Evolutionary conservation across 2,113 vertebrate genomes (phyloP).

Genomic region (Urocynchramus pylzowi): DNA sequence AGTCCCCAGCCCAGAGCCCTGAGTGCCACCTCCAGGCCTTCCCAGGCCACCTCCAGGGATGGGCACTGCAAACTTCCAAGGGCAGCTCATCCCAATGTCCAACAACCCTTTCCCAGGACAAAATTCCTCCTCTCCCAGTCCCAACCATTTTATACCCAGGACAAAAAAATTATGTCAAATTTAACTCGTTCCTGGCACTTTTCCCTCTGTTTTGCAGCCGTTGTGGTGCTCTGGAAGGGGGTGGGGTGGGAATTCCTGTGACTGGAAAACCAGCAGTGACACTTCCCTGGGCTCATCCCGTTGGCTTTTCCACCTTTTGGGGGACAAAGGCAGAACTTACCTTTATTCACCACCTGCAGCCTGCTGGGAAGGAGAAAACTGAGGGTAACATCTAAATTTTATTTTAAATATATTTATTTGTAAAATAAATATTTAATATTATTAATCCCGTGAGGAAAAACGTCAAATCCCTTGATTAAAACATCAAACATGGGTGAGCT

Average conservation of each 20-base stretch:
- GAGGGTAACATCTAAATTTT: background rate
- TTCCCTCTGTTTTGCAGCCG: rapidly evolving
- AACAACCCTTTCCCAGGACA: background rate
- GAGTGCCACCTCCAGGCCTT: background rate
- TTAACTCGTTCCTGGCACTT: background rate
- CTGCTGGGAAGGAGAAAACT: background rate
- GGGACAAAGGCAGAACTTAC: background rate
- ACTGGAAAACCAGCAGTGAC: background rate
- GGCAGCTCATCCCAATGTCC: background rate
- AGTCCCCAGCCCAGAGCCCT: background rate
- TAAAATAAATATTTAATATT: background rate
- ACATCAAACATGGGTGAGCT: background rate
- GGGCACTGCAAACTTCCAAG: background rate
- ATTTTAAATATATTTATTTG: background rate
- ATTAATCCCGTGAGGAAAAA: background rate
- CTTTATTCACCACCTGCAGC: background rate
- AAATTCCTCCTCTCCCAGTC: background rate
- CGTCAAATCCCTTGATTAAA: background rate
- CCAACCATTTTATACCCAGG: background rate
- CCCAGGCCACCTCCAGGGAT: background rate
- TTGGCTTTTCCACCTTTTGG: background rate
- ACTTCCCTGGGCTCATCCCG: rapidly evolving
- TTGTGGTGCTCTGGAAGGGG: background rate
- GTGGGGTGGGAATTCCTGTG: background rate
- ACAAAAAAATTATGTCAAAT: no score